These are phyloP conservation scores for Tetragonisca angustula DNA, from an alignment of 2,888 invertebrate species.

Conservation along the genomic window DNA sequence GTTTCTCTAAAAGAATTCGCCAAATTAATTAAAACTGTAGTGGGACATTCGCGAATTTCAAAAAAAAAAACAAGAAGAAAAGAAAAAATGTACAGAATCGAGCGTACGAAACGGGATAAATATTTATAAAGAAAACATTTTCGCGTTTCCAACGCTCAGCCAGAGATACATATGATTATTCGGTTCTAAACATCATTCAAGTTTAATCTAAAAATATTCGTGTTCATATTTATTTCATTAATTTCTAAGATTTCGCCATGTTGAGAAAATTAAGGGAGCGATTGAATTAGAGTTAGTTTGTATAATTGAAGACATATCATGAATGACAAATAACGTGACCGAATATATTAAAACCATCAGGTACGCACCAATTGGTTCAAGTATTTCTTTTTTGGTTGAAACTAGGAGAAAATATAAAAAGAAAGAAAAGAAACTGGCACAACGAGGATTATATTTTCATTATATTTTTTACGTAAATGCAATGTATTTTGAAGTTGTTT, in stretches of 20 bases:
- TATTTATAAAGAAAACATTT: conserved; percentile 10
- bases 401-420: too few relatives aligned
- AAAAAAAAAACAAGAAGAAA: neutral
- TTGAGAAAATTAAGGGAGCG: neutral
- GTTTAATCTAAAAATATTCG: neutral
- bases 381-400: too few relatives aligned
- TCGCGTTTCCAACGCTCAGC: neutral
- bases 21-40: conserved; percentile 5
- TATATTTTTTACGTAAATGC: too few relatives aligned
- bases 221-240: neutral
- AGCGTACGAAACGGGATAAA: neutral
- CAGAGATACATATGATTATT: neutral
- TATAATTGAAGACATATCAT: neutral
- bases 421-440: too few relatives aligned
- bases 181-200: neutral
- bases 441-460: too few relatives aligned
- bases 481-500: too few relatives aligned
- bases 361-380: too few relatives aligned
- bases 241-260: neutral
- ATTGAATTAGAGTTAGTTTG: too few relatives aligned
- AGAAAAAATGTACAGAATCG: neutral
- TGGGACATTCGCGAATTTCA: neutral
- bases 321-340: neutral
- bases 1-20: conserved; percentile 7
- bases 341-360: neutral